Evolutionary conservation across 2,113 vertebrate species (phyloP), one percentile per base, ranked within the genome.

Genomic region (Oryzias curvinotus): DNA sequence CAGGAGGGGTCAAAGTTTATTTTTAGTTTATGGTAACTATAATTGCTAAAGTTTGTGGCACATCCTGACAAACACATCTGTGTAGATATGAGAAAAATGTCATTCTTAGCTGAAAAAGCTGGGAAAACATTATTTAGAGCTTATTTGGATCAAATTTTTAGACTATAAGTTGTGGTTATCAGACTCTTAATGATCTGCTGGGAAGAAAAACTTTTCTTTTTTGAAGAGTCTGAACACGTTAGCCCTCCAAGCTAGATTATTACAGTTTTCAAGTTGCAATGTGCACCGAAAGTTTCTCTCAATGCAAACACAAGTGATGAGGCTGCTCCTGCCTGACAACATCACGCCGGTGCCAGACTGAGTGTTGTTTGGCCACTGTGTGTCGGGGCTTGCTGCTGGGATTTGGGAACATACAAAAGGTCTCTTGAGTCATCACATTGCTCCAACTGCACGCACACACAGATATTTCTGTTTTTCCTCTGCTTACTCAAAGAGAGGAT

Each of bases 361-460:
- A 61, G 62, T 73, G 58, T 45, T 72, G 75, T 76, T 77, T 86
- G 65, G 80, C 80, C 73, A 57, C 55, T 51, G 65, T 16, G 7
- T 68, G 36, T 44, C 55, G 55, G 55, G 75, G 63, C 57, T 62
- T 66, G 73, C 62, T 68, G 73, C 64, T 68, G 70, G 82, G 78
- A 78, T 84, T 69, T 78, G 65, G 63, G 30, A 81, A 67, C 25
- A 41, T 75, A 84, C 82, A 82, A 82, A 84, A 81, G 71, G 60
- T 83, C 81, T 78, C 77, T 79, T 69, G 79, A 83, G 74, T 78
- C 66, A 73, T 82, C 72, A 74, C 74, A 70, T 68, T 65, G 73
- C 62, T 63, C 44, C 28, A 78, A 63, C 57, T 15, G 67, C 36
- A 50, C 6, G 53, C 48, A 71, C 36, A 50, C 51, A 72, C 61